Evolutionary conservation across 2,888 invertebrate species (phyloP).

Genomic region (Campoletis raptor): DNA sequence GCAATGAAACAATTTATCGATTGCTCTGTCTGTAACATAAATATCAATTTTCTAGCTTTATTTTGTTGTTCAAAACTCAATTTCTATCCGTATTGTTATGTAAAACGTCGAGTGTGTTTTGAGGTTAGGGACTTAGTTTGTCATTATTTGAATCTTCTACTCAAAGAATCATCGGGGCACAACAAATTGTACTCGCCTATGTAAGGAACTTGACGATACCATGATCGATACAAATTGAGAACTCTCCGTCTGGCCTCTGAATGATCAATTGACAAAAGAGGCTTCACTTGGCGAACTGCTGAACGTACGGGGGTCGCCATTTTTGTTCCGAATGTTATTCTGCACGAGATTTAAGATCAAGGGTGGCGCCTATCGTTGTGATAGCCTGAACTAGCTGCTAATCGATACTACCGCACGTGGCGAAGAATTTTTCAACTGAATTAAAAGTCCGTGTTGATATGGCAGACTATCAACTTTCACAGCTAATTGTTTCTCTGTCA

Average conservation of each 20-base stretch:
- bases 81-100: slow-evolving; percentile 9
- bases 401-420: too few species aligned
- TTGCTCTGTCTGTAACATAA: not conserved
- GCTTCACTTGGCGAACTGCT: slow-evolving; percentile 90
- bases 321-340: slow-evolving; percentile 62
- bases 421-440: too few species aligned
- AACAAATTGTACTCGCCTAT: slow-evolving; percentile 88
- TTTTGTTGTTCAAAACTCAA: not conserved
- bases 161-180: not conserved
- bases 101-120: slow-evolving; percentile 42
- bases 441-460: too few species aligned
- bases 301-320: slow-evolving; percentile 86
- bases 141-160: slow-evolving; percentile 64
- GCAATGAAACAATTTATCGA: not conserved
- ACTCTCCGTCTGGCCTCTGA: slow-evolving; percentile 94
- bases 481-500: too few species aligned
- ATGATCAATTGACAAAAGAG: slow-evolving; percentile 92
- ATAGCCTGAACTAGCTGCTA: too few species aligned
- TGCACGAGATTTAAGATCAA: not conserved
- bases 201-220: slow-evolving; percentile 96
- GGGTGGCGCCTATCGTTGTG: too few species aligned
- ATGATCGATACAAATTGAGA: slow-evolving; percentile 95
- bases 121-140: slow-evolving; percentile 76
- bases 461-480: too few species aligned
- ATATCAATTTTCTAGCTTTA: not conserved